Conservation (phyloP, 2,888 invertebrate genomes). For the Cheilosia soror region DNA sequence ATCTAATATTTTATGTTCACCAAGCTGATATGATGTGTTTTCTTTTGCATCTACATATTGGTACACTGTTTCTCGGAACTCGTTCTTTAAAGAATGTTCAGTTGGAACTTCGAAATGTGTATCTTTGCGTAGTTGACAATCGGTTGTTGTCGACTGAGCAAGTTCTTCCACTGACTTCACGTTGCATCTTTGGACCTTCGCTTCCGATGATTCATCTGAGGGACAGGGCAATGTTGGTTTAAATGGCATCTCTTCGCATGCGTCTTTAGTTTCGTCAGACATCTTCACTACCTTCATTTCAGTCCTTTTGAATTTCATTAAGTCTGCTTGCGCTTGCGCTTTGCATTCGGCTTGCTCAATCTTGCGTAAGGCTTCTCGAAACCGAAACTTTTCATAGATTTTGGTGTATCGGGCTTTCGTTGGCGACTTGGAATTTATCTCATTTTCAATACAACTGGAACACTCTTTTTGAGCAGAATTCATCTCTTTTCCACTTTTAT, state of each 20-base stretch:
- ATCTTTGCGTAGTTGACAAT: not conserved
- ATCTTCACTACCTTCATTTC: not conserved
- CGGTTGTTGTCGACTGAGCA: not conserved
- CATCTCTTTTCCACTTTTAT: not conserved
- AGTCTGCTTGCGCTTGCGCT: not conserved
- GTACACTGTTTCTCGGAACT: constrained; percentile 1
- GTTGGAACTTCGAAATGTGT: not conserved
- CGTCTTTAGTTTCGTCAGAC: not conserved
- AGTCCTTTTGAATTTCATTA: not conserved
- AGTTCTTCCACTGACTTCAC: not conserved
- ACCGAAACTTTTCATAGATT: constrained; percentile 82
- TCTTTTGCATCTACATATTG: constrained; percentile 12
- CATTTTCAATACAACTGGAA: not conserved
- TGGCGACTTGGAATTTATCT: constrained; percentile 4
- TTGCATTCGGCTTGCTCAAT: constrained; percentile 29
- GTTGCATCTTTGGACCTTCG: constrained; percentile 26
- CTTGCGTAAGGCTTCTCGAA: constrained; percentile 78
- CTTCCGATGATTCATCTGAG: constrained; percentile 28
- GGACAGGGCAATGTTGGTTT: not conserved
- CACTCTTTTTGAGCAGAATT: no score
- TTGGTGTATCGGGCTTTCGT: constrained; percentile 78
- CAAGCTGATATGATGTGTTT: not conserved
- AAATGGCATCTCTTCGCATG: not conserved
- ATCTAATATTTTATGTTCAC: constrained; percentile 78
- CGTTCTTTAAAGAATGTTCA: not conserved